phyloP scores from a whole-genome alignment of 2,113 vertebrate species.

The Bubo bubo region DNA sequence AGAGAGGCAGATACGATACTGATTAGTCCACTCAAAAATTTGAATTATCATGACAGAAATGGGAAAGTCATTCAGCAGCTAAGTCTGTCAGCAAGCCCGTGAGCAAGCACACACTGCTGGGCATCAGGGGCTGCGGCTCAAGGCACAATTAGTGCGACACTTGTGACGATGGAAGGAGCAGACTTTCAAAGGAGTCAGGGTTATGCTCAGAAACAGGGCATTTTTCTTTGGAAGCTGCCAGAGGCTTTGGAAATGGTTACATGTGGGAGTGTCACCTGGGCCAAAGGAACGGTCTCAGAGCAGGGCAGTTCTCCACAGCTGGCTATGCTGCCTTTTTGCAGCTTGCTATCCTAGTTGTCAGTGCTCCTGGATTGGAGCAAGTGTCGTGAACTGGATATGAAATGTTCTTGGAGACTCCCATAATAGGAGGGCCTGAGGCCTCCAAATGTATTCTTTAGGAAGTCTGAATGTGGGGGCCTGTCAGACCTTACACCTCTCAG shows the following conservation, averaged over 20 bases:
- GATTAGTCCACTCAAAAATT: neutral
- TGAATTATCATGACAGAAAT: neutral
- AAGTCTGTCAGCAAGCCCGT: neutral
- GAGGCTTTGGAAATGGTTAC: neutral
- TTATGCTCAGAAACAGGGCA: neutral
- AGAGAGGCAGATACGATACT: conserved; percentile 1
- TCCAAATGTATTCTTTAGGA: neutral
- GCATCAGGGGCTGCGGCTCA: rapidly evolving
- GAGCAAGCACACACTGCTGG: neutral
- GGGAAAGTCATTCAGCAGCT: neutral
- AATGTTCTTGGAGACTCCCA: neutral
- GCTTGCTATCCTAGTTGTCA: rapidly evolving
- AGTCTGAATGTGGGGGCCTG: neutral
- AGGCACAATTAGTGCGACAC: neutral
- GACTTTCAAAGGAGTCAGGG: neutral
- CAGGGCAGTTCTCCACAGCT: neutral
- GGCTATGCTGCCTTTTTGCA: neutral
- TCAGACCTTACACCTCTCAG: neutral
- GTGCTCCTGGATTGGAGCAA: rapidly evolving
- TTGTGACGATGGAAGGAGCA: neutral
- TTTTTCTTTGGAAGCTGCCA: neutral
- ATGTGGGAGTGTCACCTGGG: neutral
- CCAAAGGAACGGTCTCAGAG: neutral
- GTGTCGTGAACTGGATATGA: neutral
- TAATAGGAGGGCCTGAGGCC: neutral